phyloP scores from a whole-genome alignment of 2,113 vertebrate species.

The Chlorocebus sabaeus region DNA sequence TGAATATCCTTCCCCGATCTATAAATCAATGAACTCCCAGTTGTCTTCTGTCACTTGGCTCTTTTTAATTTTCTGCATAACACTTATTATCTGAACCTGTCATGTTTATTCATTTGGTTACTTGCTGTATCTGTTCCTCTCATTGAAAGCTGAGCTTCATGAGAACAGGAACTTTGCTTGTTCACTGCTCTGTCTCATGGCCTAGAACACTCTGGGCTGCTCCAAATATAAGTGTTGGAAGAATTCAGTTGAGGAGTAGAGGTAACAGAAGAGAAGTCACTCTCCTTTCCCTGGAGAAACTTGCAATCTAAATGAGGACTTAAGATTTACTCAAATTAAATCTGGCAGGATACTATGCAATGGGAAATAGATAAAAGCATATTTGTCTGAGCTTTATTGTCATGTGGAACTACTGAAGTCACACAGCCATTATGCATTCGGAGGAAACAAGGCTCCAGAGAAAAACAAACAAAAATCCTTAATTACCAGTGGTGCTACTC shows the following conservation, averaged over 20 bases:
- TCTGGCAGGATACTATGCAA: too few species aligned
- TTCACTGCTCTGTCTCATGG: not conserved
- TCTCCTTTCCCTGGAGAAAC: not conserved
- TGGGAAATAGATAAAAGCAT: rapidly evolving
- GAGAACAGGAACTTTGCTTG: not conserved
- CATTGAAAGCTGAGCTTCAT: not conserved
- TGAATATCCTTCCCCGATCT: not conserved
- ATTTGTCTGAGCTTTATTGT: not conserved
- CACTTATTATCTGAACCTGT: not conserved
- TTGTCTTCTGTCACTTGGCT: not conserved
- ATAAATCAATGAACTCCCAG: not conserved
- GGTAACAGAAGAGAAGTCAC: not conserved
- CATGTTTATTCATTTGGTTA: not conserved
- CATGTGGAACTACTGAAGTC: rapidly evolving
- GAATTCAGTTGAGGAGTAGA: not conserved
- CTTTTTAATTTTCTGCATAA: not conserved
- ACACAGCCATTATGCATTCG: not conserved
- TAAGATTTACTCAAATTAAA: not conserved
- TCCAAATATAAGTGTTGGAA: not conserved
- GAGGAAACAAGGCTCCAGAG: not conserved
- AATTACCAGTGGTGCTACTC: not conserved
- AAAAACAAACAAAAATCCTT: not conserved
- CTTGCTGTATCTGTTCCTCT: not conserved
- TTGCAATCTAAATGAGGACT: not conserved
- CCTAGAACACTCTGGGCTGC: not conserved